phyloP scores from a whole-genome alignment of 2,113 vertebrate species.

The Hylia prasina region DNA sequence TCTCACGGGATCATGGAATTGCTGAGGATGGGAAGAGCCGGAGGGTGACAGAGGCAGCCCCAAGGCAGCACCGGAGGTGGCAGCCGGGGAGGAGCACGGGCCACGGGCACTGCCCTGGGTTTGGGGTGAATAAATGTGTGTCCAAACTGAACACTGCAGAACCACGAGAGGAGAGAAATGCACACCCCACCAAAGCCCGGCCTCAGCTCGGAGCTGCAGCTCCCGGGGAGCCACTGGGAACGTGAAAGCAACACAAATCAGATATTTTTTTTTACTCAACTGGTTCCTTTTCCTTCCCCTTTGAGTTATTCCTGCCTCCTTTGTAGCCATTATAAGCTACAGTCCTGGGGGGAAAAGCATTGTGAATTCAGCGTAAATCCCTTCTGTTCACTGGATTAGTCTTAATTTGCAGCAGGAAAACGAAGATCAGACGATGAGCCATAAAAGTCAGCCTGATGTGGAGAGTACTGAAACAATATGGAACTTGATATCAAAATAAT shows the following conservation, averaged over 20 bases:
- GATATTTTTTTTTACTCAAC: neutral
- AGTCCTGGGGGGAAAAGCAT: neutral
- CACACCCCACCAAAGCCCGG: rapidly evolving
- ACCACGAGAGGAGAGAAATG: neutral
- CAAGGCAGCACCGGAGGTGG: rapidly evolving
- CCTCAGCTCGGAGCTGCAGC: neutral
- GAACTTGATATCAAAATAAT: neutral
- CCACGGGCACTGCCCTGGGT: rapidly evolving
- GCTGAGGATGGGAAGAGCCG: neutral
- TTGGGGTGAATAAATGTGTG: rapidly evolving
- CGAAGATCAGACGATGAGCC: neutral
- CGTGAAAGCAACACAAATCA: neutral
- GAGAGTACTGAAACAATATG: neutral
- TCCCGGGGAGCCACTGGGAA: neutral
- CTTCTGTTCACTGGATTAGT: neutral
- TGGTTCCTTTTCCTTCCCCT: neutral
- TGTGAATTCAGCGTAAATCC: neutral
- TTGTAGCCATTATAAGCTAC: neutral
- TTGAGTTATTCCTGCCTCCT: neutral
- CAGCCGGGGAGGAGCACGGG: neutral
- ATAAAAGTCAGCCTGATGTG: neutral
- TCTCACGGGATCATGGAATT: rapidly evolving
- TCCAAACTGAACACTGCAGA: rapidly evolving
- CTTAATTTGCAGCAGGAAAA: neutral
- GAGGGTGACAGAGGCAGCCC: neutral